These are phyloP conservation scores for Didymodactylos carnosus DNA, from an alignment of 2,888 invertebrate species.

Conservation along the genomic window DNA sequence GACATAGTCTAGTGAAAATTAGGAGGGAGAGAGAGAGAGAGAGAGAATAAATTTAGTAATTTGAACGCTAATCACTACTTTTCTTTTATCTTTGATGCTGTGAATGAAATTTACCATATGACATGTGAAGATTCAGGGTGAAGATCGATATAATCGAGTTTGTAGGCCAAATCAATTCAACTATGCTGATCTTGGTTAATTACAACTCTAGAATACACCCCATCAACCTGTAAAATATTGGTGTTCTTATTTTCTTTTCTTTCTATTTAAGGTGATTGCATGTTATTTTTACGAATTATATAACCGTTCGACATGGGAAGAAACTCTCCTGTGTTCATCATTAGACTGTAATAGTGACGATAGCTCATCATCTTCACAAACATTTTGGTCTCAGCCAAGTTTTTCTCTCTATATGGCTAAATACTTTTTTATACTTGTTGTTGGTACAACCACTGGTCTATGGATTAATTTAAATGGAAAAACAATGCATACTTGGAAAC, in stretches of 20 bases:
- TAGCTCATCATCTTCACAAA: neutral
- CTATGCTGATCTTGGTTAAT: too few species aligned
- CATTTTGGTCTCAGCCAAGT: neutral
- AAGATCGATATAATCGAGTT: too few species aligned
- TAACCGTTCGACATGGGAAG: constrained; percentile 6
- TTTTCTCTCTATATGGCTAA: constrained; percentile 4
- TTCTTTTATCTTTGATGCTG: too few species aligned
- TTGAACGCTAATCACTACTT: too few species aligned
- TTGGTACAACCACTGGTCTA: constrained; percentile 11
- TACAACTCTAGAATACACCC: too few species aligned
- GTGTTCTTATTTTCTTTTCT: neutral
- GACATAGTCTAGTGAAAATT: too few species aligned
- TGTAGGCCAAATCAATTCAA: too few species aligned
- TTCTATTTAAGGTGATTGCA: neutral
- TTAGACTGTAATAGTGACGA: neutral
- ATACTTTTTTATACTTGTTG: constrained; percentile 11
- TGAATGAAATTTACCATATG: too few species aligned
- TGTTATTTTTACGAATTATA: constrained; percentile 9
- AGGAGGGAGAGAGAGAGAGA: too few species aligned
- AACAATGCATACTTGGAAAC: constrained; percentile 5
- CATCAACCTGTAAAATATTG: neutral
- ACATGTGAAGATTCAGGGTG: too few species aligned
- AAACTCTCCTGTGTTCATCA: neutral
- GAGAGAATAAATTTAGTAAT: too few species aligned
- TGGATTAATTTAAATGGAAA: constrained; percentile 12